A percentile compares a stretch with the other conserved stretches of the same genome.
Conservation (phyloP, 1,140 invertebrate species). For the Trichonephila inaurata region DNA sequence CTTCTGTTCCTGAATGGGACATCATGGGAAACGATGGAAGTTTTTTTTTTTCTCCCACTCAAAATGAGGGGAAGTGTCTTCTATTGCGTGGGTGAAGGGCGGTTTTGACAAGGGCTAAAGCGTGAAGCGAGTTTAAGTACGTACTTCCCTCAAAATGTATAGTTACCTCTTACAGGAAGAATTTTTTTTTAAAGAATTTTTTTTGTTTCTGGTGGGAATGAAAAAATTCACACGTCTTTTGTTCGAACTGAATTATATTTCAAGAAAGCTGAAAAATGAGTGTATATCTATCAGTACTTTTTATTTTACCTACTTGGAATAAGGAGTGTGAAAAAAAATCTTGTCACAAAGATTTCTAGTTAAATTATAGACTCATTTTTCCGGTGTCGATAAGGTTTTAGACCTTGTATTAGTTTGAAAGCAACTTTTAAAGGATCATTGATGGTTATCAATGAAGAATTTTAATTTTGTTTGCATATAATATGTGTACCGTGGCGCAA, state of each 20-base stretch:
- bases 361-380: no score
- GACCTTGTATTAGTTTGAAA: no score
- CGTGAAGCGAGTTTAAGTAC: not conserved
- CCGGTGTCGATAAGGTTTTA: no score
- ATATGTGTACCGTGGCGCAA: no score
- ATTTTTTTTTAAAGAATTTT: not conserved
- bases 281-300: no score
- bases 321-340: no score
- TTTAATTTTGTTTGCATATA: no score
- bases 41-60: not conserved
- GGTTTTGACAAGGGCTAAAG: conserved; percentile 9
- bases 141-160: not conserved
- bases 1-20: not conserved
- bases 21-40: not conserved
- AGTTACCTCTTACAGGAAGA: not conserved
- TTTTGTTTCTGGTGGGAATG: not conserved
- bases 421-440: no score
- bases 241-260: not conserved
- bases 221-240: not conserved
- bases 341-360: no score
- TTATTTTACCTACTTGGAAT: no score
- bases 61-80: not conserved
- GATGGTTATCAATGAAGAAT: no score
- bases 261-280: not conserved
- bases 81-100: conserved; percentile 48